phyloP scores from a whole-genome alignment of 37 sponge, comb jelly and placozoan genomes.

The Chondrosia reniformis region DNA sequence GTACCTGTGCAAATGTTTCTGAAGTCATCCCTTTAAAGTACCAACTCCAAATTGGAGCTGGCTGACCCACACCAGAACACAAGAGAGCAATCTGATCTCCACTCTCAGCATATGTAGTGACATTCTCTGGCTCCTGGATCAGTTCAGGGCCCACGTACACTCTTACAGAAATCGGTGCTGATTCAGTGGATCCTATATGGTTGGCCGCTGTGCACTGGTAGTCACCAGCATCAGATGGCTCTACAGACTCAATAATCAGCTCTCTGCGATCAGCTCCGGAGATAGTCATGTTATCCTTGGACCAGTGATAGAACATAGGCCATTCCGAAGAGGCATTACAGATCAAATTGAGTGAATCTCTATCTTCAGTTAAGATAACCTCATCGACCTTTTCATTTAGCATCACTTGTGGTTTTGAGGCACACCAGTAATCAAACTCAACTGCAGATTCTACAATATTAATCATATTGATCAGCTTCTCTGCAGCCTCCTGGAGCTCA shows the following conservation, averaged over 20 bases:
- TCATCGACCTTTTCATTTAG: neutral
- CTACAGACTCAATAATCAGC: neutral
- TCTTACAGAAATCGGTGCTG: neutral
- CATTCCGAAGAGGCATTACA: neutral
- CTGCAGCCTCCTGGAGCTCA: neutral
- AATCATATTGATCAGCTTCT: neutral
- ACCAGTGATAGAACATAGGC: slow-evolving; percentile 8
- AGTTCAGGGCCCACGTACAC: neutral
- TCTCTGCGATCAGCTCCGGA: neutral
- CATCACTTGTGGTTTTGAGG: neutral
- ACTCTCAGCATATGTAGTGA: neutral
- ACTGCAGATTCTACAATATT: neutral
- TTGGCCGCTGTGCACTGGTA: slow-evolving; percentile 11
- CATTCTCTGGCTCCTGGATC: no score
- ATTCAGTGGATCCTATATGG: neutral
- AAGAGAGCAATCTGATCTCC: neutral
- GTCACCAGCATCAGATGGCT: neutral
- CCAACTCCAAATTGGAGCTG: neutral
- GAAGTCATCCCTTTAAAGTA: neutral
- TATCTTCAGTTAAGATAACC: neutral
- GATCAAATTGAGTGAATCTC: neutral
- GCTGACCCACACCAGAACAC: neutral
- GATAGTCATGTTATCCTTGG: neutral
- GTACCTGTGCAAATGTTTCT: neutral
- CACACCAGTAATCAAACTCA: slow-evolving; percentile 16